Base-by-base conservation (phyloP, 2,797 vertebrate genomes). In the Gymnoscopelus microlampas region DNA sequence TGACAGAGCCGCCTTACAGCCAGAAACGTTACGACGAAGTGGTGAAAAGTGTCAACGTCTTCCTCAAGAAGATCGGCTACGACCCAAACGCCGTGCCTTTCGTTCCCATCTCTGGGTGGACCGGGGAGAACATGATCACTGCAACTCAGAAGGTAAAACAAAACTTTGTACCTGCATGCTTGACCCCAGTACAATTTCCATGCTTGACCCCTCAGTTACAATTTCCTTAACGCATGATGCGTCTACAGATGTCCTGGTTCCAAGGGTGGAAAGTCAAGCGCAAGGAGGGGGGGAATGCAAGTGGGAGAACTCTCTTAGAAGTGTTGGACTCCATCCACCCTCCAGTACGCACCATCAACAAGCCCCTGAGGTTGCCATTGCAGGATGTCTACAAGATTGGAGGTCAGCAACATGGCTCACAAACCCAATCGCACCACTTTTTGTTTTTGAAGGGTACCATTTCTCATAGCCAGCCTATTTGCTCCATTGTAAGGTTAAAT, bases 311-410 rank as follows among this genome's bases (percentile, higher is more conserved):
- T 1, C 82, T 95, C 0, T 87, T 95, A 0, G 94, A 95, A 71
- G 94, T 95, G 14, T 86, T 95, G 56, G 94, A 95, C 68, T 90
- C 92, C 0, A 79, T 95, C 29, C 87, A 89, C 0, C 93, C 94
- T 2, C 94, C 94, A 3, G 82, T 91, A 0, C 91, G 93, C 15
- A 91, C 81, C 0, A 71, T 92, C 53, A 93, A 85, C 84, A 95
- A 95, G 70, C 94, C 94, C 0, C 71, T 95, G 7, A 80, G 94
- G 7, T 83, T 95, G 50, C 94, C 94, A 14, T 85, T 95, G 73
- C 94, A 95, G 78, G 94, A 95, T 29, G 94, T 95, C 71, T 95
- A 95, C 82, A 95, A 95, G 75, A 95, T 95, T 35, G 94, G 94
- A 77, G 94, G 94, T 91, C 2, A 14, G 68, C 13, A 10, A 3